Evolutionary conservation across 1,140 invertebrate species (phyloP).

Genomic region (Leptopilina clavipes): DNA sequence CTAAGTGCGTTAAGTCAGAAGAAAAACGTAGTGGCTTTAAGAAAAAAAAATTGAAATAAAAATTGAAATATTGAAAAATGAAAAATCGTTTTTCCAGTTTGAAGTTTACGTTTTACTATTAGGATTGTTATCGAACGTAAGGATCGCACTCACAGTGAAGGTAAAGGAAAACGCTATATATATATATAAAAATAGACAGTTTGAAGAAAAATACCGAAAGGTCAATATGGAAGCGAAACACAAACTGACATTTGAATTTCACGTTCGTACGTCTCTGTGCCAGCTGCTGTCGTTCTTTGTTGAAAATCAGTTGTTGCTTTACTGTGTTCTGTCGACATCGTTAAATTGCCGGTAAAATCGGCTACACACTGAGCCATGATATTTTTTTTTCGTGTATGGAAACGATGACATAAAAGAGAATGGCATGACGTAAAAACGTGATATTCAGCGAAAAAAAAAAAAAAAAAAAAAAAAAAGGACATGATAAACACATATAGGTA

Average conservation of each 20-base stretch:
- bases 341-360: conserved; percentile 4
- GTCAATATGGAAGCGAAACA: background rate
- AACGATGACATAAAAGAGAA: background rate
- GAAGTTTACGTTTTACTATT: background rate
- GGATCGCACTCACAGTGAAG: no score
- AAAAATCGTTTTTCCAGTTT: background rate
- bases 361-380: background rate
- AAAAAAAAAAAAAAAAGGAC: no score
- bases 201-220: conserved; percentile 12
- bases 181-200: background rate
- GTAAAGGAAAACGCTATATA: background rate
- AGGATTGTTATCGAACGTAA: conserved; percentile 9
- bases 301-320: conserved; percentile 13
- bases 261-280: conserved; percentile 14
- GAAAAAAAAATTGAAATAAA: background rate
- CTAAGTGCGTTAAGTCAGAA: background rate
- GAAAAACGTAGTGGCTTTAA: background rate
- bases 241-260: conserved; percentile 12
- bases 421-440: conserved; percentile 23
- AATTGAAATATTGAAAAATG: background rate
- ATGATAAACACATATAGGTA: conserved; percentile 15
- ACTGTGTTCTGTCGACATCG: background rate
- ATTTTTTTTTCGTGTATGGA: background rate
- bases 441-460: conserved; percentile 32
- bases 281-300: conserved; percentile 8